phyloP scores from a whole-genome alignment of 2,797 vertebrate species.

The Lemur catta region DNA sequence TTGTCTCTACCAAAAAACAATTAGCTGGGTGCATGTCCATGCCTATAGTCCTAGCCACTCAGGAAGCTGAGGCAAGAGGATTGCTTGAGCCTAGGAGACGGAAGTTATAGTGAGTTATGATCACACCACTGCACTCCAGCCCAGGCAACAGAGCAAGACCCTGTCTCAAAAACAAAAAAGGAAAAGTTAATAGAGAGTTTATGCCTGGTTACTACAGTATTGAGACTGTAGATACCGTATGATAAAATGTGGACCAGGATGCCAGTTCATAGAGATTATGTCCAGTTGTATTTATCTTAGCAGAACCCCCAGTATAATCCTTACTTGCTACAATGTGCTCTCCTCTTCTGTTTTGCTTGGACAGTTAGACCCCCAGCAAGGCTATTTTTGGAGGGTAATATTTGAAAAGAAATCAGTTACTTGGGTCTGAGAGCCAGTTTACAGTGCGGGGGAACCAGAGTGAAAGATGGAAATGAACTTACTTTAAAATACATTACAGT shows the following conservation, averaged over 20 bases:
- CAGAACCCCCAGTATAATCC: not conserved
- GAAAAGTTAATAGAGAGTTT: not conserved
- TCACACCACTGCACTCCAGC: too few species aligned
- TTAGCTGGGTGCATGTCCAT: too few species aligned
- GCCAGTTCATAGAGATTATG: not conserved
- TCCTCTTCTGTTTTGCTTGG: conserved; percentile 22
- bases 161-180: not conserved
- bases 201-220: not conserved
- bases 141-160: too few species aligned
- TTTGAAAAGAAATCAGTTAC: conserved; percentile 25
- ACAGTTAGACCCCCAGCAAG: not conserved
- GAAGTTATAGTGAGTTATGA: too few species aligned
- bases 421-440: not conserved
- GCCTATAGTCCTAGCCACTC: too few species aligned
- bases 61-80: too few species aligned
- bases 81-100: too few species aligned
- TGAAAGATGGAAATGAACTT: conserved; percentile 39
- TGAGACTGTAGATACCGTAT: not conserved
- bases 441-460: not conserved
- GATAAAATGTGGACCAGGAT: not conserved
- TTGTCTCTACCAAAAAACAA: too few species aligned
- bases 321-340: conserved; percentile 7
- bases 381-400: conserved; percentile 13
- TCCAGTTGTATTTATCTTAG: not conserved
- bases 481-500: conserved; percentile 23